Percentiles rank a stretch among this genome's conserved stretches.
Conservation (phyloP, 2,113 vertebrate species). For the Abramis brama region DNA sequence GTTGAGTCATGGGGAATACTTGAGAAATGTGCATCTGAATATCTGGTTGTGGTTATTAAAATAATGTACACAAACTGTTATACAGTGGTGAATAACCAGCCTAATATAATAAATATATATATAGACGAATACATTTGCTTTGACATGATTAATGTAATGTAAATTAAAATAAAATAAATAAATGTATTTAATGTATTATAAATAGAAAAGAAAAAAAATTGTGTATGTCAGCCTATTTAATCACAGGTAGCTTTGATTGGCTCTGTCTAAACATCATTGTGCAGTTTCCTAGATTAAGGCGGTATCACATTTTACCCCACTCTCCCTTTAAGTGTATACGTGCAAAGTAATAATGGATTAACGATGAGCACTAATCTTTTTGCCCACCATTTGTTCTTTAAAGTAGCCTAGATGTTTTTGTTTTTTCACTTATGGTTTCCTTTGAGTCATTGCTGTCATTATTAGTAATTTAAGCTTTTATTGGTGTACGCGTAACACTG, state of each 20-base stretch:
- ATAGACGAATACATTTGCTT: background rate
- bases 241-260: background rate
- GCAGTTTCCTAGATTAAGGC: background rate
- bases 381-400: background rate
- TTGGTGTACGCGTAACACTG: too few relatives aligned
- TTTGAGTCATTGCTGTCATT: background rate
- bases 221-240: too few relatives aligned
- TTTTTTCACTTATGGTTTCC: background rate
- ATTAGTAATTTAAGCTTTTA: background rate
- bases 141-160: background rate
- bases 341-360: background rate
- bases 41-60: background rate
- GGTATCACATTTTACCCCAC: background rate
- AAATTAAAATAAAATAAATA: too few relatives aligned
- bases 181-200: too few relatives aligned
- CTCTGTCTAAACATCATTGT: background rate
- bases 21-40: background rate
- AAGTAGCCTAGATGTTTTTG: background rate
- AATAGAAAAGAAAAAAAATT: too few relatives aligned
- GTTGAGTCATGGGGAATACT: background rate
- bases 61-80: background rate
- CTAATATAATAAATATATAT: background rate
- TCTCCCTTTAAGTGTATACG: background rate
- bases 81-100: background rate
- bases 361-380: background rate